These are phyloP conservation scores for Rallus limicola DNA, from an alignment of 2,113 vertebrate species.

Conservation along the genomic window DNA sequence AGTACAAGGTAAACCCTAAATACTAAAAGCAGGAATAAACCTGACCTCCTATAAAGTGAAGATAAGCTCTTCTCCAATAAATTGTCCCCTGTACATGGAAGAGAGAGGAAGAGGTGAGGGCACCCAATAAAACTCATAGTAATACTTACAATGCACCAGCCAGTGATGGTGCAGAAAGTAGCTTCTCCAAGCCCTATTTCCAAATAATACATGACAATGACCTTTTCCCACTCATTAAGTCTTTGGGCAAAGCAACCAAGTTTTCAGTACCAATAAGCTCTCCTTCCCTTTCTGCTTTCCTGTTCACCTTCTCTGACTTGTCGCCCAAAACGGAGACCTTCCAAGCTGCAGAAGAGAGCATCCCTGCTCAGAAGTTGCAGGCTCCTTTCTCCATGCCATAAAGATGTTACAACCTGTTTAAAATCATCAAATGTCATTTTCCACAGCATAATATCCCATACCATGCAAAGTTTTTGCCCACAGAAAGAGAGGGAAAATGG, in stretches of 20 bases:
- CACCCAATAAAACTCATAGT: not conserved
- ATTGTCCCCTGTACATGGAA: rapidly evolving
- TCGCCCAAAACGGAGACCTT: not conserved
- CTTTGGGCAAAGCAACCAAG: not conserved
- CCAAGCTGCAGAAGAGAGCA: not conserved
- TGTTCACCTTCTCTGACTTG: not conserved
- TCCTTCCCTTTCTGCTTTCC: not conserved
- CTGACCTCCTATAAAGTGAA: not conserved
- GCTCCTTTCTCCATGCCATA: not conserved
- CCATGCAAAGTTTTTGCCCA: not conserved
- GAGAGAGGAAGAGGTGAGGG: not conserved
- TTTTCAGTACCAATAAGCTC: not conserved
- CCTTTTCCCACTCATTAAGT: not conserved
- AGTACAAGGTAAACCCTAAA: not conserved
- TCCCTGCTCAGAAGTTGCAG: not conserved
- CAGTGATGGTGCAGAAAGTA: not conserved
- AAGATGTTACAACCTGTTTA: not conserved
- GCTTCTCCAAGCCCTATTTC: not conserved
- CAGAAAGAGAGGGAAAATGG: not conserved
- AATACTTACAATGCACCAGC: not conserved
- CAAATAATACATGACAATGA: not conserved
- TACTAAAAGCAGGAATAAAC: not conserved
- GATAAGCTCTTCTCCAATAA: not conserved
- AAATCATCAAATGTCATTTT: not conserved
- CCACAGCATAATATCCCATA: not conserved